Evolutionary conservation across 2,888 invertebrate species (phyloP), one percentile per base, ranked within the genome.

Genomic region (Drosophila paucipuncta): DNA sequence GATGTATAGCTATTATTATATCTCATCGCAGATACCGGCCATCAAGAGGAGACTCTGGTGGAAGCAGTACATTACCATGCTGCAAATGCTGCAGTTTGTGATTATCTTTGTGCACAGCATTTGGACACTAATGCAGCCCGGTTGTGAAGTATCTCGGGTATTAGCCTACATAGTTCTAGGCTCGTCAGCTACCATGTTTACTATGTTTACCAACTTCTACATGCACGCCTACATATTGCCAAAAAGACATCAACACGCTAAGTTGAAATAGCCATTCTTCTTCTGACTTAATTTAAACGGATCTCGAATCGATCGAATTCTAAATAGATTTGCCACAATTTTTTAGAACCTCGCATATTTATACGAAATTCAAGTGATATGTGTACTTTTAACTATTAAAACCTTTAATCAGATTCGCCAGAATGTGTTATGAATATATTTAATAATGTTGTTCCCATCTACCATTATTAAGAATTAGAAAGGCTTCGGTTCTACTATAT

Each of bases 1-100:
- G 1, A 89, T 84, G 84, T 84, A 84, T 31, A 31, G 47, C 39
- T 84, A 84, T 39, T 89, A 84, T 39, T 89, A 78, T 7, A 39
- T 76, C 0, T 37, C 80, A 6, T 59, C 80, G 0, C 54, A 73
- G 22, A 60, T 28, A 4, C 39, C 41, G 9, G 13, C 53, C 4
- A 50, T 25, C 0, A 74, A 53, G 43, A n/a, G 37, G 1, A 58
- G 50, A 11, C 57, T 86, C 16, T 80, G 87, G 71, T 83, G 89
- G 84, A 89, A 86, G 7, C 68, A 60, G 25, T 85, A 83, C 13
- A 22, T 80, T 9, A 89, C 84, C 7, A 43, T 81, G 3, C 28
- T 84, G 10, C 90, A 84, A 47, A 68, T 84, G 60, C 4, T 68
- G 3, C 84, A 84, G 68, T 78, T 84, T 31, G 33, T 57, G 1